Base-by-base conservation (phyloP, 2,113 vertebrate genomes). In the Phodopus roborovskii region DNA sequence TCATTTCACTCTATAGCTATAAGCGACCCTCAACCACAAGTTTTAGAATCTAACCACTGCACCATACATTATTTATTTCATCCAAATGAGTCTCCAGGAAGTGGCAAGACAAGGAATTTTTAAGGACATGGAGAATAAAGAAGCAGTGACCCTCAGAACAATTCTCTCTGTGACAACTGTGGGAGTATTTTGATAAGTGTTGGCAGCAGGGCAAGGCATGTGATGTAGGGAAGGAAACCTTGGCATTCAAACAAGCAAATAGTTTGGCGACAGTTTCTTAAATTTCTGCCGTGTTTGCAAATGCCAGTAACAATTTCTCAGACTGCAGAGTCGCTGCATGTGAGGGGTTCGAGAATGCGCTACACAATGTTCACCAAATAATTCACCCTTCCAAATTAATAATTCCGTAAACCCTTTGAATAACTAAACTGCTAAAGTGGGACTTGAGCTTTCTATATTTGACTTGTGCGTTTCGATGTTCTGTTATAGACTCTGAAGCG, bases 231-330 rank as follows among this genome's bases (percentile, higher is more conserved):
- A 93, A 93, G 88, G 90, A 96, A 92, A 97, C 81, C n/a, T 95
- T 97, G 97, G 97, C 97, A 97, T 95, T 89, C 94, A 92, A 85
- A 97, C 95, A 96, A 98, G 78, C 96, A 97, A 97, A 94, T 96
- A 94, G 91, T 92, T 97, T 97, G 96, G 95, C 96, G 1, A 95
- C 95, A 86, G 73, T 97, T 91, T 96, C 70, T 95, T 90, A 94
- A 90, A 94, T 97, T 97, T 98, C 89, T 97, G 71, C 94, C 50
- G 17, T 79, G 90, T 89, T 92, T 92, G 94, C 95, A 95, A 96
- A 97, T 96, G 96, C 97, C 96, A 92, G 62, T 19, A 68, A 73
- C 91, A 78, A 78, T 92, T 97, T 96, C 94, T 97, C 95, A 97
- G 88, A 42, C 30, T 45, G 7, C 77, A 78, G 81, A 95, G 70